Base-by-base conservation (phyloP, 2,797 vertebrate species). In the Falco concolor region DNA sequence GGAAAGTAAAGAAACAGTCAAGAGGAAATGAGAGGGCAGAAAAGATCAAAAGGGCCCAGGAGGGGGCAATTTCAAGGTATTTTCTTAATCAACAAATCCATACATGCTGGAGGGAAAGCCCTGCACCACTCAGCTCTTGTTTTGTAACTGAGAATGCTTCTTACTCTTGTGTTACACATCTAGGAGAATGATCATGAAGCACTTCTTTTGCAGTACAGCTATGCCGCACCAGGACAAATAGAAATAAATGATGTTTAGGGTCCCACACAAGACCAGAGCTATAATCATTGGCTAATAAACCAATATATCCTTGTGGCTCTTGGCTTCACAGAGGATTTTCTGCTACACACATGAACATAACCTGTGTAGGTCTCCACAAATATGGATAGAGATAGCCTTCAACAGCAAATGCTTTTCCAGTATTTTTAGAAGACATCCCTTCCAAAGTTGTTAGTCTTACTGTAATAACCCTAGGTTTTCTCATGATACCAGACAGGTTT, bases 21-120 rank as follows among this genome's bases (percentile, higher is more conserved):
- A 30, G n/a, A 92, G 57, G 38, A 93, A 87, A 75, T 52, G 32
- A 74, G 77, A 94, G 49, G 65, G 56, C 34, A 77, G 28, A 81
- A 52, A 28, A 65, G 60, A 89, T 34, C 70, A 79, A 85, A 77
- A 89, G 30, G 40, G 12, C 73, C 17, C 60, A 67, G 44, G 30
- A 70, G 22, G 4, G 67, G 28, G 17, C 23, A 84, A 15, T 83
- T 96, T 42, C 86, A 73, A 91, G 25, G 27, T 78, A 63, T 68
- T 89, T 89, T 84, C 47, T 64, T 88, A 73, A 94, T 65, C 70
- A 70, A 77, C 23, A 84, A 92, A 73, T 78, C 69, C 47, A 59
- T 56, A 57, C 7, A 3, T 12, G 32, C 75, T 73, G 54, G 49
- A 93, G 40, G 67, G 38, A 1, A 4, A 91, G 53, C 32, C 27